Base-by-base conservation (phyloP, 2,797 vertebrate genomes). In the Momotus momota region DNA sequence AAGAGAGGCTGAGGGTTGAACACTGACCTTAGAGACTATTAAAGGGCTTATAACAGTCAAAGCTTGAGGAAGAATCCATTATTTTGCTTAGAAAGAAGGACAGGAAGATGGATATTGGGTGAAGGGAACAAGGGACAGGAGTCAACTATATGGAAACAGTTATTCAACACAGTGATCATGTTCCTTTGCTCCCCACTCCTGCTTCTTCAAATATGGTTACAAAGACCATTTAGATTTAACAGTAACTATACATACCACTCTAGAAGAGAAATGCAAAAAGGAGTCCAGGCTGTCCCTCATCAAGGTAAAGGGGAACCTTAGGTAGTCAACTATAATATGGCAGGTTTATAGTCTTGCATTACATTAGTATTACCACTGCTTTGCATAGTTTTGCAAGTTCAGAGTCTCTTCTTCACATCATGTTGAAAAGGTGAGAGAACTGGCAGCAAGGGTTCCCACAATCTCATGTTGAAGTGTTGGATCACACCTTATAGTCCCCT, bases 191-290 rank as follows among this genome's bases (percentile, higher is more conserved):
- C 6, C 4, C 9, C 5, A 2, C 3, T 2, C 9, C 45, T 38
- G 15, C 15, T 45, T 31, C 48, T 81, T 74, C 69, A 84, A 69
- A 75, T 61, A 33, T 25, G 23, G 29, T 57, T 72, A 75, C 31
- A 84, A 75, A 81, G 25, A 48, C 10, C 16, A 27, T 73, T 85
- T 60, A 62, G 38, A 89, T 84, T 84, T 82, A 69, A 88, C 64
- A 92, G 64, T 33, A 88, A 16, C 21, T 74, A n/a, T 38, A 41
- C 19, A 29, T 66, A 64, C 4, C 20, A 45, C 19, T 80, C 61
- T 5, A 57, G 35, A 66, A 74, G 6, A 94, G 10, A 66, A 69
- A 33, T 12, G 4, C n/a, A 41, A 66, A 82, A 86, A 75, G 10
- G 9, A 64, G 25, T 52, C 13, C 10, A 62, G 14, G 7, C 3